phyloP scores from a whole-genome alignment of 2,888 invertebrate species.

The Chrysotoxum bicinctum region DNA sequence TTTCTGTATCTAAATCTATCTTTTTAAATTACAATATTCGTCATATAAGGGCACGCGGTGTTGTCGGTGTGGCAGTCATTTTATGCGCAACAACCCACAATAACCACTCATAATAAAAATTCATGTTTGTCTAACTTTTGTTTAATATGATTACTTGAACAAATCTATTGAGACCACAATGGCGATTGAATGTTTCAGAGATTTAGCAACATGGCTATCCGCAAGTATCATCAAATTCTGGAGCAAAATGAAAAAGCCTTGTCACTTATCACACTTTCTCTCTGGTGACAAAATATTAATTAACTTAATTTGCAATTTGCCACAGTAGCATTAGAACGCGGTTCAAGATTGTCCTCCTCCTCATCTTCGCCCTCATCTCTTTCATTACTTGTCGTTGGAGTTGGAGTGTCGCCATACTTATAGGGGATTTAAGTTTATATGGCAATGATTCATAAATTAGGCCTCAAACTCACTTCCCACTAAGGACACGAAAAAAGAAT shows the following conservation, averaged over 20 bases:
- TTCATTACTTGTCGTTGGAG: background rate
- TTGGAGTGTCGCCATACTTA: background rate
- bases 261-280: conserved; percentile 22
- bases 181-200: conserved; percentile 33
- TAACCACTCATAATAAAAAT: conserved; percentile 28
- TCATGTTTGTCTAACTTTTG: conserved; percentile 21
- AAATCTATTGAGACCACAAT: conserved; percentile 37
- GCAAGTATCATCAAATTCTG: background rate
- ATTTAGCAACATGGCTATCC: background rate
- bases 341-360: conserved; percentile 42
- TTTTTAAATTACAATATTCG: no score
- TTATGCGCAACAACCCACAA: background rate
- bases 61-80: no score
- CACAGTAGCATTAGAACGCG: conserved; percentile 50
- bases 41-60: no score
- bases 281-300: conserved; percentile 60
- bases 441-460: conserved; percentile 6
- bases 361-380: background rate
- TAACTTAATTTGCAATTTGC: conserved; percentile 71
- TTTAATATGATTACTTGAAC: conserved; percentile 54
- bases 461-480: background rate
- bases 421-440: conserved; percentile 26
- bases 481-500: conserved; percentile 14
- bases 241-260: conserved; percentile 7
- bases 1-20: no score